phyloP scores from a whole-genome alignment of 2,113 vertebrate species.

The Dicerorhinus sumatrensis region DNA sequence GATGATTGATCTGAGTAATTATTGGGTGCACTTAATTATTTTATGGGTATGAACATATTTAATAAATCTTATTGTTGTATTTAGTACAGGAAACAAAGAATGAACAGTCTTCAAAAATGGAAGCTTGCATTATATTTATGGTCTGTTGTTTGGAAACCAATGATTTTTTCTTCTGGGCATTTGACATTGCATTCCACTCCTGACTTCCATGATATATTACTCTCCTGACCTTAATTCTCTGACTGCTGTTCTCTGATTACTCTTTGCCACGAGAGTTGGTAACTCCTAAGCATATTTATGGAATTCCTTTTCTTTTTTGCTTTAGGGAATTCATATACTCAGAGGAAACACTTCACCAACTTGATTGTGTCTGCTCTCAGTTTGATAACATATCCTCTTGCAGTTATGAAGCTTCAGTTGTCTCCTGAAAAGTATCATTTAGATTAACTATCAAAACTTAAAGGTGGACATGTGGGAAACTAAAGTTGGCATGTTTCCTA shows the following conservation, averaged over 20 bases:
- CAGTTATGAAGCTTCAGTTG: neutral
- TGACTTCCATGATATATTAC: neutral
- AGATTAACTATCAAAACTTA: neutral
- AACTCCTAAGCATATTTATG: neutral
- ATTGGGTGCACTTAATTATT: constrained; percentile 37
- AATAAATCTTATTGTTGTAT: constrained; percentile 15
- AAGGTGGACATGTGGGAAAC: neutral
- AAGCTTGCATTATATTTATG: constrained; percentile 34
- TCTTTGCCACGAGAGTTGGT: neutral
- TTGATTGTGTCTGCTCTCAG: neutral
- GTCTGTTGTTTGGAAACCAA: constrained; percentile 46
- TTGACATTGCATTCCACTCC: constrained; percentile 26
- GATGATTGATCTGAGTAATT: constrained; percentile 27
- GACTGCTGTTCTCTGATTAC: neutral
- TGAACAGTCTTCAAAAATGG: neutral
- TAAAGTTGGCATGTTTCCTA: neutral
- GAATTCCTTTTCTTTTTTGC: neutral
- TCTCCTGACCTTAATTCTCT: constrained; percentile 11
- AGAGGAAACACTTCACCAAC: constrained; percentile 9
- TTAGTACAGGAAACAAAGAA: neutral
- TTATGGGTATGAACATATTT: constrained; percentile 5
- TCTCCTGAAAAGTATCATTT: neutral
- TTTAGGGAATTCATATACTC: neutral
- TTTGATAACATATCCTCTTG: neutral
- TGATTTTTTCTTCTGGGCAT: constrained; percentile 55